phyloP scores from a whole-genome alignment of 2,888 invertebrate genomes.

The Pilophorus perplexus region DNA sequence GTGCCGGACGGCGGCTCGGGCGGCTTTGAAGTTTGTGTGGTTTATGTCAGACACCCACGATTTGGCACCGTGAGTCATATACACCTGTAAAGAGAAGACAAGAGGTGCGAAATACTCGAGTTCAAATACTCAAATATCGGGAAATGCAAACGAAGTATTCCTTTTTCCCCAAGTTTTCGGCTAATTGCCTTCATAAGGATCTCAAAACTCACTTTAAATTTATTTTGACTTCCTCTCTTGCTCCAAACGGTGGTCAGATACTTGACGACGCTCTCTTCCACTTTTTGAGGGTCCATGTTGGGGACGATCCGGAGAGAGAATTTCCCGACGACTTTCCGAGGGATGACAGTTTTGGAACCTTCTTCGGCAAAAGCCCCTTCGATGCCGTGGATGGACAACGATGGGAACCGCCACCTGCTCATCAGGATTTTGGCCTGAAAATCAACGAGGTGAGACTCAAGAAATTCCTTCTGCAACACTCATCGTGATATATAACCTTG shows the following conservation, averaged over 20 bases:
- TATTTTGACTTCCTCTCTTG: constrained; percentile 79
- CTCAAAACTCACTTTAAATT: constrained; percentile 72
- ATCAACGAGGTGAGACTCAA: not conserved
- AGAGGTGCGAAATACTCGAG: too few relatives aligned
- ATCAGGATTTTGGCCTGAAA: constrained; percentile 71
- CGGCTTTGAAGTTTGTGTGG: constrained; percentile 91
- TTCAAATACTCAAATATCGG: too few relatives aligned
- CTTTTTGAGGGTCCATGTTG: constrained; percentile 78
- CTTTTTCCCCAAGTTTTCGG: too few relatives aligned
- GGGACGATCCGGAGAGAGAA: constrained; percentile 98
- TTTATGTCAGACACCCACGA: constrained; percentile 92
- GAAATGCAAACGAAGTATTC: too few relatives aligned
- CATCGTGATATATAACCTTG: too few relatives aligned
- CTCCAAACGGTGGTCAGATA: constrained; percentile 76
- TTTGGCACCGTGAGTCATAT: constrained; percentile 71
- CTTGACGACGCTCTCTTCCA: constrained; percentile 74
- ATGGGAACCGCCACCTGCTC: constrained; percentile 94
- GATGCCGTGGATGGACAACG: constrained; percentile 91
- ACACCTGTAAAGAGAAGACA: constrained; percentile 49
- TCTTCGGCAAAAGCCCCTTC: constrained; percentile 92
- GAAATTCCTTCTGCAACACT: too few relatives aligned
- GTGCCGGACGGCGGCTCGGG: constrained; percentile 71
- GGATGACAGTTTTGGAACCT: constrained; percentile 94
- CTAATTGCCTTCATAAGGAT: too few relatives aligned
- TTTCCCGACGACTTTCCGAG: constrained; percentile 89